These are phyloP conservation scores for Hippopotamus amphibius DNA, from an alignment of 2,113 vertebrate genomes.

Conservation along the genomic window DNA sequence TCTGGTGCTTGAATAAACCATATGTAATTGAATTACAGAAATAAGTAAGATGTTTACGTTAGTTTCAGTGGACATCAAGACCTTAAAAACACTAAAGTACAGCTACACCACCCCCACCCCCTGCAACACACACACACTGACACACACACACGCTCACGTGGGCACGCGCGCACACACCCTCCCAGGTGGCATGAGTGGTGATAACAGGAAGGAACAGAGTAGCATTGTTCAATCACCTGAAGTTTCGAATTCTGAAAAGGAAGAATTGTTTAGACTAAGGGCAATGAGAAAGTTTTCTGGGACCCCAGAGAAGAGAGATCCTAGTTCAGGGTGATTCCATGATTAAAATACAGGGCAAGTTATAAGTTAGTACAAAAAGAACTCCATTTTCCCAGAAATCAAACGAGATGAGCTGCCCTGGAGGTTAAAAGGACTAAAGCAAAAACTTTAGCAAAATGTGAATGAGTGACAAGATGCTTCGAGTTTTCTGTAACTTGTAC, in stretches of 20 bases:
- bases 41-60: background rate
- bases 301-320: background rate
- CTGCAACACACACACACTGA: background rate
- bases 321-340: background rate
- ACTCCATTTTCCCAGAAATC: background rate
- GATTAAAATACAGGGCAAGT: background rate
- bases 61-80: background rate
- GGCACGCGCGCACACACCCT: background rate
- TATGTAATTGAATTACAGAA: conserved; percentile 23
- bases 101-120: background rate
- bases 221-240: background rate
- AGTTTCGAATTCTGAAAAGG: conserved; percentile 22
- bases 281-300: background rate
- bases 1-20: conserved; percentile 17
- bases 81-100: background rate
- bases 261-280: background rate
- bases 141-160: background rate
- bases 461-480: background rate
- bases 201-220: background rate
- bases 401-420: background rate
- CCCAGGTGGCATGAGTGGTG: background rate
- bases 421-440: background rate
- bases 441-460: background rate
- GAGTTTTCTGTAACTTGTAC: background rate
- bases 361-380: background rate